Evolutionary conservation across 2,888 invertebrate genomes (phyloP), one percentile per base, ranked within the genome.

Genomic region (Beris chalybata): DNA sequence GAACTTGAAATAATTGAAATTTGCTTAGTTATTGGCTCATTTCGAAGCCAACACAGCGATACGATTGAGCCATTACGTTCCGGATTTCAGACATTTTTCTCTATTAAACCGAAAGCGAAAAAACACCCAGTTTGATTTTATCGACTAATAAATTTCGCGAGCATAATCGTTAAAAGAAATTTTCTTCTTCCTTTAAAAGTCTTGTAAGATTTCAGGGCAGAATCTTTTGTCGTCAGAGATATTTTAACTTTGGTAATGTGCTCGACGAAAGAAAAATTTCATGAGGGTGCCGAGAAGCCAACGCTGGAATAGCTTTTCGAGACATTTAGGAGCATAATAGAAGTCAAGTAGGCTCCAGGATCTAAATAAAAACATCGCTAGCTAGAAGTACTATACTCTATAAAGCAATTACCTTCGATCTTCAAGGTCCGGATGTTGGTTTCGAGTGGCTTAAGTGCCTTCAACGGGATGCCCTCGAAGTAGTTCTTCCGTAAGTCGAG

Each of bases 401-500:
- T 84, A 52, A 61, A 38, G 22, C 47, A 61, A 64, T 85, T 83
- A 95, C 95, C 94, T 85, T 93, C 90, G 64, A 92, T 87, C 70
- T 87, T 83, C 43, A 95, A 81, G 65, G 86, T 88, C 72, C 89
- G 85, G 69, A 95, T 87, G 81, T 93, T 91, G 1, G 92, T 91
- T 80, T 95, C 94, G 69, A 94, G 81, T 11, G 90, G 87, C 65
- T 85, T 83, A 70, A 95, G 85, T 32, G 93, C 89, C 74, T 89
- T 91, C 72, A 92, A 82, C 29, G 91, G 92, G 73, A 93, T 85
- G 73, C 87, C 86, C 80, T 91, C 91, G 72, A 94, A 86, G 78
- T 90, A 90, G 80, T 96, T 96, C 74, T 87, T 85, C 71, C 91
- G 91, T 69, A 95, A 82, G 79, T 94, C 93, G 63, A 95, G 84